phyloP scores from a whole-genome alignment of 2,888 invertebrate genomes.

The Cantharis nigra region DNA sequence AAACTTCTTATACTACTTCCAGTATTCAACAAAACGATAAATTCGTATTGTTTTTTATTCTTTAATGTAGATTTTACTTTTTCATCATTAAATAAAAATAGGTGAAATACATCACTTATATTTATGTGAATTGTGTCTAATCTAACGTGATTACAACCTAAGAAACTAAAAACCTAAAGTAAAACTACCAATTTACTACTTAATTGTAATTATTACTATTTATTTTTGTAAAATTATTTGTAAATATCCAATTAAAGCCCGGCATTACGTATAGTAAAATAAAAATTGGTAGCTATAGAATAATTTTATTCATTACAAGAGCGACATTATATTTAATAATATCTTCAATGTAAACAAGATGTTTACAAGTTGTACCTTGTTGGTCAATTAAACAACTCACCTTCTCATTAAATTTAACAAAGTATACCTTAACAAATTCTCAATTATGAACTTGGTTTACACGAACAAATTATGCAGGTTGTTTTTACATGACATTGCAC shows the following conservation, averaged over 20 bases:
- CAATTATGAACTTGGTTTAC: neutral
- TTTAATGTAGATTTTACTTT: neutral
- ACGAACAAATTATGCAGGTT: conserved; percentile 1
- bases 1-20: neutral
- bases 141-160: no score
- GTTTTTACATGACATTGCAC: conserved; percentile 8
- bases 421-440: neutral
- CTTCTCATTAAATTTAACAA: conserved; percentile 4
- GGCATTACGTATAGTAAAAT: no score
- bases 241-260: no score
- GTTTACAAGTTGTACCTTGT: conserved; percentile 16
- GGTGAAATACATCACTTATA: neutral
- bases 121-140: neutral
- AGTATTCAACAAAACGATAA: neutral
- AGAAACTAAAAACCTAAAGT: no score
- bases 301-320: neutral
- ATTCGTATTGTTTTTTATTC: neutral
- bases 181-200: no score
- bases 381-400: conserved; percentile 21
- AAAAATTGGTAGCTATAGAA: neutral
- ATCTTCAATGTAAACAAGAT: neutral
- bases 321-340: neutral
- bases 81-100: neutral
- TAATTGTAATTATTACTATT: no score
- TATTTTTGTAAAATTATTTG: no score